Percentiles rank a stretch among this genome's conserved stretches.
phyloP scores from a whole-genome alignment of 2,797 vertebrate species.

The Melanitta fusca region DNA sequence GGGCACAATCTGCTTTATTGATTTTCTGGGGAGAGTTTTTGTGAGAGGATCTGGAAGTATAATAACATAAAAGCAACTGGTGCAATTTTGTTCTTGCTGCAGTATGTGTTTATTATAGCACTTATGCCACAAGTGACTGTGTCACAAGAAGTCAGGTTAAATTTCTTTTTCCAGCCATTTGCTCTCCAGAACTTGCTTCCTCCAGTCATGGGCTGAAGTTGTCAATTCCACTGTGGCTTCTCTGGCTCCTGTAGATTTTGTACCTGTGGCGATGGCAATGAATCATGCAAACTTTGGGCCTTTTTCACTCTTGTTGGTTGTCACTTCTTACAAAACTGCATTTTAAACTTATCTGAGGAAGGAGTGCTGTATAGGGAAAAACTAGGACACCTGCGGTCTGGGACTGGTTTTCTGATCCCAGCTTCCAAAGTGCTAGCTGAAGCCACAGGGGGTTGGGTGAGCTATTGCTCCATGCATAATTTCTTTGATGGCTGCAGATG shows the following conservation, averaged over 20 bases:
- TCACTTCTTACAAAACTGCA: not conserved
- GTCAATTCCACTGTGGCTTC: not conserved
- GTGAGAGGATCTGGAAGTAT: constrained; percentile 66
- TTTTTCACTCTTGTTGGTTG: not conserved
- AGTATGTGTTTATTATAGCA: not conserved
- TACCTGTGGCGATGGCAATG: not conserved
- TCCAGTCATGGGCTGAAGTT: not conserved
- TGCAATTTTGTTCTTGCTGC: constrained; percentile 43
- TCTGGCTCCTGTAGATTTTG: not conserved
- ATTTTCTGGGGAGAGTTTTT: constrained; percentile 78
- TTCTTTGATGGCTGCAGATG: constrained; percentile 62
- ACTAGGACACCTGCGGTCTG: not conserved
- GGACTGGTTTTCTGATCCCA: not conserved
- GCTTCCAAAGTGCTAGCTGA: constrained; percentile 39
- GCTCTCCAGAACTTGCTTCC: constrained; percentile 20
- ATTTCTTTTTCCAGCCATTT: constrained; percentile 55
- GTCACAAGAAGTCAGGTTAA: constrained; percentile 61
- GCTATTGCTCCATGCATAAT: constrained; percentile 44
- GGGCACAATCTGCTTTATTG: constrained; percentile 84
- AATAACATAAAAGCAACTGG: constrained; percentile 71
- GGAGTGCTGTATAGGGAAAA: constrained; percentile 11
- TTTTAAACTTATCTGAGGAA: constrained; percentile 28
- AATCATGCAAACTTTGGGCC: not conserved
- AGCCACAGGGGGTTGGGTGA: constrained; percentile 66
- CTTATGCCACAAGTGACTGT: constrained; percentile 49